Evolutionary conservation across 2,888 invertebrate species (phyloP), one percentile per base, ranked within the genome.

Genomic region (Ochropleura plecta): DNA sequence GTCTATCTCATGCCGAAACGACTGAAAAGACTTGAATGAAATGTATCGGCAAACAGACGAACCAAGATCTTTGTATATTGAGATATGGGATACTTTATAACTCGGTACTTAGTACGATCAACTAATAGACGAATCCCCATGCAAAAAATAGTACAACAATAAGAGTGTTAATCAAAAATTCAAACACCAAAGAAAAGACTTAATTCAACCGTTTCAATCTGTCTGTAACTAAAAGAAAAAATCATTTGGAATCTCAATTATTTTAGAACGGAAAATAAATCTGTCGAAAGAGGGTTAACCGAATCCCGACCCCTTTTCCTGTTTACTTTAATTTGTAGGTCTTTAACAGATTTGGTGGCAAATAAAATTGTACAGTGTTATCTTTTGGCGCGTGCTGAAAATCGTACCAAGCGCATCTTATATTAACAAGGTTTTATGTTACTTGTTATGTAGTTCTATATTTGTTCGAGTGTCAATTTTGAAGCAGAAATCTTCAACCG

Each of bases 281-380:
- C 64, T 46, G 44, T 48, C 48, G 12, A 59, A 82, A 63, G 63
- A 82, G 63, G 60, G 44, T 73, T 59, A 57, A 62, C 53, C 42
- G 12, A 78, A 69, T 73, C 14, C 49, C 20, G 53, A 3, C 59
- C 60, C 65, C 46, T 71, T 83, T 82, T 73, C 44, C 16, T 62
- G 44, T 64, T 69, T 51, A 77, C 78, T 82, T 79, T 71, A 69
- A 77, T 85, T 79, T 76, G 18, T 73, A 20, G 20, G 42, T 42
- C 51, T 70, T 48, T n/a, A 66, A 66, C 18, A 42, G 44, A 42
- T 16, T 57, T 51, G 20, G 14, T 53, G 16, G 18, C 18, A 18
- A 66, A 9, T 40, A 3, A 8, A 40, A 16, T 8, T 40, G 30
- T n/a, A 53, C 51, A 53, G n/a, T 6, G 18, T 30, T 30, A 51